Conservation (phyloP, 2,113 vertebrate genomes). For the Oncorhynchus clarkii region DNA sequence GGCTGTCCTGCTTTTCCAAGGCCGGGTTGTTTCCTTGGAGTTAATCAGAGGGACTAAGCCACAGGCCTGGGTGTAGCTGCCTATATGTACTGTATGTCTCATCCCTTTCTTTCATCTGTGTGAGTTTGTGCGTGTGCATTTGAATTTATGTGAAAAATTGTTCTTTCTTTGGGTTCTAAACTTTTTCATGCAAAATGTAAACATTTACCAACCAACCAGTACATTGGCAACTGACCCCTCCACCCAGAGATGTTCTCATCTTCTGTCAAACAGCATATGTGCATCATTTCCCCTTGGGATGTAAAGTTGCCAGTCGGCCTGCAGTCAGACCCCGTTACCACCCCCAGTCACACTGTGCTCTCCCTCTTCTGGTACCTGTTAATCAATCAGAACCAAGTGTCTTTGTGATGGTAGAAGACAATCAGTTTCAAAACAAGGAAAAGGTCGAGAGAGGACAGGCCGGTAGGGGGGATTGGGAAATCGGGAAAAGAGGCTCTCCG, state of each 20-base stretch:
- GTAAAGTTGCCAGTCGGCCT: slow-evolving; percentile 54
- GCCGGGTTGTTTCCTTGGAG: slow-evolving; percentile 72
- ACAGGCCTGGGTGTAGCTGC: slow-evolving; percentile 54
- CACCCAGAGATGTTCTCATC: slow-evolving; percentile 54
- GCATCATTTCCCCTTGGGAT: slow-evolving; percentile 54
- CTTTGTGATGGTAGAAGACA: slow-evolving; percentile 85
- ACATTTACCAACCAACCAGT: slow-evolving; percentile 56
- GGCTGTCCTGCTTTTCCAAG: slow-evolving; percentile 74
- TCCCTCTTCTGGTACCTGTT: slow-evolving; percentile 80
- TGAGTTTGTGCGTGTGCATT: slow-evolving; percentile 59
- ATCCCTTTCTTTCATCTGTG: slow-evolving; percentile 55
- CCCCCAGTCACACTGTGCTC: slow-evolving; percentile 78
- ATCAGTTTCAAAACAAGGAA: slow-evolving; percentile 81
- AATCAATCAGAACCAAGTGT: slow-evolving; percentile 84
- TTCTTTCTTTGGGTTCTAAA: slow-evolving; percentile 71
- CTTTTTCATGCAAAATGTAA: slow-evolving; percentile 65
- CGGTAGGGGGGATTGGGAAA: slow-evolving; percentile 61
- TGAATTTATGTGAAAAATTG: slow-evolving; percentile 60
- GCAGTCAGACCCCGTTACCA: slow-evolving; percentile 34
- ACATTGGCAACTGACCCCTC: slow-evolving; percentile 53
- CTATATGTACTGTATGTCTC: slow-evolving; percentile 57
- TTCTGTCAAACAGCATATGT: slow-evolving; percentile 73
- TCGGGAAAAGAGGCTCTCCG: slow-evolving; percentile 72
- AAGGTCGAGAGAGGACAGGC: slow-evolving; percentile 71
- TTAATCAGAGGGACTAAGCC: slow-evolving; percentile 73